These are phyloP conservation scores for Petrocephalus microphthalmus DNA, from an alignment of 2,113 vertebrate genomes.

Conservation along the genomic window DNA sequence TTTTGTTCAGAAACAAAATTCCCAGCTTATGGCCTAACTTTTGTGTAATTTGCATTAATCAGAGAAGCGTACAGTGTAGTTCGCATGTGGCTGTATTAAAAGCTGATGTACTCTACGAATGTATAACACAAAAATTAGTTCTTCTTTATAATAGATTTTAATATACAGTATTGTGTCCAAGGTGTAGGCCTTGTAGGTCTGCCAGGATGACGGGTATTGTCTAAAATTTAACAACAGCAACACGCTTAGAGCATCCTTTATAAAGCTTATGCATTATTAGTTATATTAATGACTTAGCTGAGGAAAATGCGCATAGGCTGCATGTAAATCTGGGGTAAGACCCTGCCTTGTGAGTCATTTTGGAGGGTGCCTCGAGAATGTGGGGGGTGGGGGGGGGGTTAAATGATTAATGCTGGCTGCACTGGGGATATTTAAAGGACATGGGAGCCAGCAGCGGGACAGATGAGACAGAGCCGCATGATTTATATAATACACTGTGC, in stretches of 20 bases:
- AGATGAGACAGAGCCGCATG: not conserved
- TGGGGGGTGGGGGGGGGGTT: slow-evolving; percentile 8
- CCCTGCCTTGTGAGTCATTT: slow-evolving; percentile 41
- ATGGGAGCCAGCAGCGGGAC: slow-evolving; percentile 19
- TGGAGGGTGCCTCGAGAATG: slow-evolving; percentile 29
- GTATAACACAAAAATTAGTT: not conserved
- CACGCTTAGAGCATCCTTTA: not conserved
- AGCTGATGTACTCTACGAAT: not conserved
- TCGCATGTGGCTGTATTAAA: not conserved
- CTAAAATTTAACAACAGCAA: not conserved
- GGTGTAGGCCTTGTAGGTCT: no score
- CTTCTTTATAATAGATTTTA: not conserved
- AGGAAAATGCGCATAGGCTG: slow-evolving; percentile 17
- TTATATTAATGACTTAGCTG: not conserved
- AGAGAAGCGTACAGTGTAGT: not conserved
- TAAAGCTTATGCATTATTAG: not conserved
- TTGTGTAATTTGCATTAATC: not conserved
- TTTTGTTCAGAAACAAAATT: not conserved
- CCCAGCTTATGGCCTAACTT: not conserved
- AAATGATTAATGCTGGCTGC: slow-evolving; percentile 35
- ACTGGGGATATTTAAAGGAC: slow-evolving; percentile 37
- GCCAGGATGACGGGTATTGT: not conserved
- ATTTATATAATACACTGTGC: slow-evolving; percentile 24
- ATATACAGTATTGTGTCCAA: not conserved
- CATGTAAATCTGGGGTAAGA: slow-evolving; percentile 2